Conservation (phyloP, 1,140 invertebrate species). For the Lycorma delicatula region DNA sequence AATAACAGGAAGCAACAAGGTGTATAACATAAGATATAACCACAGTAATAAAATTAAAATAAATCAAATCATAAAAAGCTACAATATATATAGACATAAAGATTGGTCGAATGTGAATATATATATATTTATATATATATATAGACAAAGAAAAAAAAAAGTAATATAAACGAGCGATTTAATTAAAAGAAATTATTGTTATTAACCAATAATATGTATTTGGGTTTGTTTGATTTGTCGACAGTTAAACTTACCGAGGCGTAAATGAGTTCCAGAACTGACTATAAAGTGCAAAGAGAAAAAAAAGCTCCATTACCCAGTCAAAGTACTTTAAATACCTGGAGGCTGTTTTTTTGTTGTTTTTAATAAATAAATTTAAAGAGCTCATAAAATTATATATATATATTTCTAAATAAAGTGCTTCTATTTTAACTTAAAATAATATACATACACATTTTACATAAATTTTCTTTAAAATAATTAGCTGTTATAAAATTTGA, state of each 20-base stretch:
- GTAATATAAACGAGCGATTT: conserved; percentile 38
- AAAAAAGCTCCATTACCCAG: conserved; percentile 16
- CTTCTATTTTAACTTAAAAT: no score
- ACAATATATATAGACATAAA: conserved; percentile 14
- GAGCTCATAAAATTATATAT: not conserved
- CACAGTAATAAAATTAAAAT: not conserved
- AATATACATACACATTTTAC: no score
- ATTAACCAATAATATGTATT: conserved; percentile 11
- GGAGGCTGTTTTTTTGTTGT: conserved; percentile 8
- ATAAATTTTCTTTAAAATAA: no score
- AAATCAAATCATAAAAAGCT: conserved; percentile 20
- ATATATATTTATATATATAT: conserved; percentile 38
- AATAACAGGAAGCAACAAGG: conserved; percentile 15
- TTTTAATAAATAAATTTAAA: no score
- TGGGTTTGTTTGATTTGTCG: conserved; percentile 10
- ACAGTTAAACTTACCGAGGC: conserved; percentile 79
- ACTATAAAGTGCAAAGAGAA: conserved; percentile 51
- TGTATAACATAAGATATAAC: conserved; percentile 19
- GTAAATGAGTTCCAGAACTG: conserved; percentile 95
- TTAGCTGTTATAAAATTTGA: no score
- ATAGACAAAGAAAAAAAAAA: no score
- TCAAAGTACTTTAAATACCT: conserved; percentile 6
- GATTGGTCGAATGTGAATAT: conserved; percentile 29
- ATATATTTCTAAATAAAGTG: no score
- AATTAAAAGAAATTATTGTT: conserved; percentile 10